phyloP scores from a whole-genome alignment of 2,113 vertebrate genomes.

The Riparia riparia region DNA sequence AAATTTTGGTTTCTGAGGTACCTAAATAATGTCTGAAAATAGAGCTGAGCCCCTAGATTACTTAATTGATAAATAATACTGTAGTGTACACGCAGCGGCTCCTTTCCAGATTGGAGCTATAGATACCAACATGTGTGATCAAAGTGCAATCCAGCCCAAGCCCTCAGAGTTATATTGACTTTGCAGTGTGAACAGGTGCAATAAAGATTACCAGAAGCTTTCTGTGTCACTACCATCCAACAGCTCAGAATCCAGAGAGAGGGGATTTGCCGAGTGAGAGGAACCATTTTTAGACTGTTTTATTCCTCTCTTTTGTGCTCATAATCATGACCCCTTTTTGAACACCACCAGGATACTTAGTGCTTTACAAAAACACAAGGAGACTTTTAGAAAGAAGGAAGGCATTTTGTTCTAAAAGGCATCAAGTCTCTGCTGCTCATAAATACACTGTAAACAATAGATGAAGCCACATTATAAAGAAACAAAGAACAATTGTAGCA shows the following conservation, averaged over 20 bases:
- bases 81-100: background rate
- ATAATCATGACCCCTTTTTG: background rate
- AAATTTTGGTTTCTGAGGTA: background rate
- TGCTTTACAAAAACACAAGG: background rate
- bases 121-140: background rate
- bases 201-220: slow-evolving; percentile 3
- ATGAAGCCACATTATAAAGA: background rate
- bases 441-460: slow-evolving; percentile 35
- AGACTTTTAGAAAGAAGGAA: background rate
- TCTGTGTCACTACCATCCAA: background rate
- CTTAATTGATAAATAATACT: background rate
- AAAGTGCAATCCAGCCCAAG: background rate
- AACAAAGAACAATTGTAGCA: slow-evolving; percentile 40
- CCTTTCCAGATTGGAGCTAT: background rate
- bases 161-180: background rate
- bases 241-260: background rate
- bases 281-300: slow-evolving; percentile 9
- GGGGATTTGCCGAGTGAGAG: slow-evolving; percentile 47
- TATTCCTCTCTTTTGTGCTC: background rate
- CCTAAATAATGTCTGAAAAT: background rate
- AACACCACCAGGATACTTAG: background rate
- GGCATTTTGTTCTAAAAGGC: background rate
- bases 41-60: background rate
- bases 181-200: background rate
- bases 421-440: background rate